Base-by-base conservation (phyloP, 2,888 invertebrate genomes). In the Nasonovia ribisnigri region DNA sequence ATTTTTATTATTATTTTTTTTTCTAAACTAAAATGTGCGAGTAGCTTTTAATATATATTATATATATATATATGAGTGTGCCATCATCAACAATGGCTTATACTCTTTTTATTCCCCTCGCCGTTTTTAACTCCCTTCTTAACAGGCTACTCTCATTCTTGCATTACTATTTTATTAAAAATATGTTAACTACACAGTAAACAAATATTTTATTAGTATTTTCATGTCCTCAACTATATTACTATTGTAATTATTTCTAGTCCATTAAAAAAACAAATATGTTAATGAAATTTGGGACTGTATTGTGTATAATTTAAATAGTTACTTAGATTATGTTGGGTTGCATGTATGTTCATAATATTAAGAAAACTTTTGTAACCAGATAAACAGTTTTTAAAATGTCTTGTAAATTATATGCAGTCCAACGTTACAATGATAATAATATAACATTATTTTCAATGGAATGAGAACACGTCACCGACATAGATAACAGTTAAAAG, bases 101-200 rank as follows among this genome's bases (percentile, higher is more conserved):
- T 87, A 90, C 90, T 90, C 93, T 93, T 67, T 77, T 67, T 77
- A 67, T 90, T 90, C n/a, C 90, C 84, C 90, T 93, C 90, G 93
- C 93, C 93, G 67, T 90, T 93, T 93, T 90, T 90, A 90, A 93
- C 93, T 93, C 90, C 93, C 93, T 93, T 93, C 89, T 67, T 84
- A 93, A 90, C 90, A 60, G 90, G 93, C 86, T 93, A 93, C 90
- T 93, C 92, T 93, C 93, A 93, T 93, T 93, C 93, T 93, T 93
- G 93, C 93, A 93, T 93, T 90, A 93, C 93, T 93, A 93, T 93
- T 93, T 93, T 93, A 93, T 90, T 93, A 90, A 90, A 93, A 67
- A 84, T 93, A 93, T 93, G 93, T 93, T 93, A 93, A 90, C 43
- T 93, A 90, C 93, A 93, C 93, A 93, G 84, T 90, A 93, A 93